These are phyloP conservation scores for Trichacis sp. DNA, from an alignment of 2,888 invertebrate genomes.

Conservation along the genomic window DNA sequence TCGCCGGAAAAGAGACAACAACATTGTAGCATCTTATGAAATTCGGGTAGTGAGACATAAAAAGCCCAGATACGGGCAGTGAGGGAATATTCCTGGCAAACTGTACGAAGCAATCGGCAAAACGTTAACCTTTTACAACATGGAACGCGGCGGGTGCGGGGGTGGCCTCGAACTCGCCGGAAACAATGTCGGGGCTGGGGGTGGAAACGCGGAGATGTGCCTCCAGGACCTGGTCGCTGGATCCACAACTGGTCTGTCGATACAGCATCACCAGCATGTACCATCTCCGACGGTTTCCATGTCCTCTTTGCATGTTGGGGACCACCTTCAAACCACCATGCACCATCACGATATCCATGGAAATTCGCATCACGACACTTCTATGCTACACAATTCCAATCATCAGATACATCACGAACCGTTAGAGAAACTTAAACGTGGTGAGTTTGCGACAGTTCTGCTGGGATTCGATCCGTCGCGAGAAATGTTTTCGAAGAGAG, in stretches of 20 bases:
- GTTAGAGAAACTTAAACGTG: slow-evolving; percentile 83
- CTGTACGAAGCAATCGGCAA: slow-evolving; percentile 66
- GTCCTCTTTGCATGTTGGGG: slow-evolving; percentile 69
- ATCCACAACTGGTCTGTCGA: slow-evolving; percentile 71
- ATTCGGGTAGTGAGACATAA: too few species aligned
- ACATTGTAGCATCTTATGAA: too few species aligned
- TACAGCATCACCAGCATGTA: slow-evolving; percentile 70
- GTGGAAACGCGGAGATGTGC: slow-evolving; percentile 76
- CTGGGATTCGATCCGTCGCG: too few species aligned
- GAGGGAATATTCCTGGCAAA: slow-evolving; percentile 5
- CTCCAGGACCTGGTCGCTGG: slow-evolving; percentile 80
- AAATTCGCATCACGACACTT: slow-evolving; percentile 70
- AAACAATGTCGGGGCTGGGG: slow-evolving; percentile 38
- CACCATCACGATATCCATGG: slow-evolving; percentile 55
- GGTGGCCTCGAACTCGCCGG: slow-evolving; percentile 65
- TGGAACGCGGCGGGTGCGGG: slow-evolving; percentile 66
- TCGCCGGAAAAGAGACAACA: too few species aligned
- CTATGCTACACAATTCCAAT: slow-evolving; percentile 74
- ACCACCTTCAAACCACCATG: slow-evolving; percentile 68
- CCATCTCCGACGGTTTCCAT: slow-evolving; percentile 71
- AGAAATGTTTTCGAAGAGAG: too few species aligned
- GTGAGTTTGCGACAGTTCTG: too few species aligned
- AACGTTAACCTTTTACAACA: slow-evolving; percentile 70
- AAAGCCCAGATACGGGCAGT: too few species aligned
- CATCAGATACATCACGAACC: slow-evolving; percentile 80